Evolutionary conservation across 2,113 vertebrate species (phyloP).

Genomic region (Dicentrarchus labrax): DNA sequence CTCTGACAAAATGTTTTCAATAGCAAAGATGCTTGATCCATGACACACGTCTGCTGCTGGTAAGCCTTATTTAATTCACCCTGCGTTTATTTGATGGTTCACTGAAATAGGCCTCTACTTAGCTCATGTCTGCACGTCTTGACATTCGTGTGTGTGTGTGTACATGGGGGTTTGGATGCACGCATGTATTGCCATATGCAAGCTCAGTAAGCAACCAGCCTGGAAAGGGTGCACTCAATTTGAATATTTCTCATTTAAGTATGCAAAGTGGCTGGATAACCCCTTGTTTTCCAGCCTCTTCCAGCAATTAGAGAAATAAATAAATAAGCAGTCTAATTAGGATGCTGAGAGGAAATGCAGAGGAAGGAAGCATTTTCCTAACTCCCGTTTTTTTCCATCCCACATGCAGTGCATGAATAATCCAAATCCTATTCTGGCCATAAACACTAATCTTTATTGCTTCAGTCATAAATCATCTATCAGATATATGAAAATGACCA

Average conservation of each 20-base stretch:
- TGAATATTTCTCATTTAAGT: constrained; percentile 76
- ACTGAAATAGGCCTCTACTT: constrained; percentile 37
- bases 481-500: constrained; percentile 42
- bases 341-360: constrained; percentile 53
- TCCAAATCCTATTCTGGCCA: constrained; percentile 54
- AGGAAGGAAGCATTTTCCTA: constrained; percentile 45
- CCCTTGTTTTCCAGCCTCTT: constrained; percentile 57
- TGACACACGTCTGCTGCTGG: constrained; percentile 40
- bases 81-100: constrained; percentile 66
- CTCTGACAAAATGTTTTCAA: background rate
- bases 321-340: constrained; percentile 68
- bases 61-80: constrained; percentile 32
- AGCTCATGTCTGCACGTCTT: constrained; percentile 36
- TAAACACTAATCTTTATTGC: constrained; percentile 64
- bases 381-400: constrained; percentile 26
- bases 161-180: background rate
- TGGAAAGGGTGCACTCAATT: constrained; percentile 49
- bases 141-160: background rate
- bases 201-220: constrained; percentile 22
- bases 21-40: constrained; percentile 15
- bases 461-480: constrained; percentile 47
- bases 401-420: constrained; percentile 63
- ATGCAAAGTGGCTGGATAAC: constrained; percentile 72
- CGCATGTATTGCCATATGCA: constrained; percentile 15
- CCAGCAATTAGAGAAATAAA: constrained; percentile 74